Conservation (phyloP, 2,797 vertebrate species). For the Xenops minutus region DNA sequence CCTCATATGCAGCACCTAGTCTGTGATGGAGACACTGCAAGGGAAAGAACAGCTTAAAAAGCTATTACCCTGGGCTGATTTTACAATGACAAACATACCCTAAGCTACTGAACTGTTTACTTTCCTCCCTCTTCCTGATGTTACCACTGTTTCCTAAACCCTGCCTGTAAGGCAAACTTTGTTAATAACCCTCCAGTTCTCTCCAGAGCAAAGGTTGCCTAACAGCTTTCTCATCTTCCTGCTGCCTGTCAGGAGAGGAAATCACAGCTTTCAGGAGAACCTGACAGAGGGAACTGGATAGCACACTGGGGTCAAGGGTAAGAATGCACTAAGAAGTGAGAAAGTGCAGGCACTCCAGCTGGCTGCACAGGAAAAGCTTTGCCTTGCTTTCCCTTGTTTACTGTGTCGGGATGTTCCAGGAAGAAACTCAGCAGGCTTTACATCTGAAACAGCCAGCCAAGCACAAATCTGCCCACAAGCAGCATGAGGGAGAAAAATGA, state of each 20-base stretch:
- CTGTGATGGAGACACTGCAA: background rate
- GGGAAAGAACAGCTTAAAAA: background rate
- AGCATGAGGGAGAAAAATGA: background rate
- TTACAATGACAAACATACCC: conserved; percentile 41
- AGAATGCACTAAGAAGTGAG: conserved; percentile 71
- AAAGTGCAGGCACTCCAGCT: conserved; percentile 71
- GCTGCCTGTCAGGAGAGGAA: conserved; percentile 78
- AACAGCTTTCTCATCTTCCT: conserved; percentile 82
- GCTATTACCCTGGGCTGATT: conserved; percentile 14
- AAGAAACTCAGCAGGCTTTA: conserved; percentile 49
- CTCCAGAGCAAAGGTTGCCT: conserved; percentile 78
- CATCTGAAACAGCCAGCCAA: conserved; percentile 25
- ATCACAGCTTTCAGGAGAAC: conserved; percentile 70
- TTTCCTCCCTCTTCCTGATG: conserved; percentile 61
- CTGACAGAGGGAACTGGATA: conserved; percentile 73
- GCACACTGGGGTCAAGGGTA: conserved; percentile 74
- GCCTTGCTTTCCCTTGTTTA: conserved; percentile 66
- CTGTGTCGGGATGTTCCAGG: conserved; percentile 42
- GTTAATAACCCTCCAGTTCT: conserved; percentile 65
- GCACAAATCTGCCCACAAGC: background rate
- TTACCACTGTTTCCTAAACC: conserved; percentile 74
- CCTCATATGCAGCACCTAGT: background rate
- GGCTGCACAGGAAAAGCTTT: conserved; percentile 67
- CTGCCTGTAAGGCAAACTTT: conserved; percentile 66
- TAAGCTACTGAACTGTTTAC: conserved; percentile 26